phyloP scores from a whole-genome alignment of 2,797 vertebrate species.

The Tokudaia tokunoshimensis region DNA sequence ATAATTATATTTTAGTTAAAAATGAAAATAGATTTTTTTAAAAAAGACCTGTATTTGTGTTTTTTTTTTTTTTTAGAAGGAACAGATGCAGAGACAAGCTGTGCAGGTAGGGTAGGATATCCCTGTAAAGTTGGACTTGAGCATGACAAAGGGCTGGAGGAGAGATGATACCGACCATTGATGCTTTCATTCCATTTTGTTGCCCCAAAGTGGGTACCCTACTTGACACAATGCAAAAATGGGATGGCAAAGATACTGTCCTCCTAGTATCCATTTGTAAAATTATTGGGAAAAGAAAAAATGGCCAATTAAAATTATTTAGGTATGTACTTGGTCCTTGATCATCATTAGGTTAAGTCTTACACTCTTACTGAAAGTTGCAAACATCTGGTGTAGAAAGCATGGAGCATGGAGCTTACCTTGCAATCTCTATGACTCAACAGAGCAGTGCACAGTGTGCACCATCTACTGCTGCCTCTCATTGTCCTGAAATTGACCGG shows the following conservation, averaged over 20 bases:
- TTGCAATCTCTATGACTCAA: not conserved
- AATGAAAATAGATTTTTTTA: not conserved
- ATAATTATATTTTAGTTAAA: not conserved
- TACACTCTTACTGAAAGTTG: not conserved
- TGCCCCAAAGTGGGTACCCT: not conserved
- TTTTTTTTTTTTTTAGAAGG: not conserved
- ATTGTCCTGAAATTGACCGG: not conserved
- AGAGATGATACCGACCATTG: not conserved
- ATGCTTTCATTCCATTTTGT: not conserved
- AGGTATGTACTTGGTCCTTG: not conserved
- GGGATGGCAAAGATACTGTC: not conserved
- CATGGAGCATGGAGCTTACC: too few relatives aligned
- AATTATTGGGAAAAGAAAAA: not conserved
- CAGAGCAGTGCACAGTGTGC: not conserved
- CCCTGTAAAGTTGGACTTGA: not conserved
- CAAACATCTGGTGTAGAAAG: not conserved
- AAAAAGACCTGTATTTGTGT: not conserved
- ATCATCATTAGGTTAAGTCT: not conserved
- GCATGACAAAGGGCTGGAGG: not conserved
- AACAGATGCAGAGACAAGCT: not conserved
- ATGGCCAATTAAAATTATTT: not conserved
- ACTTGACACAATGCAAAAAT: not conserved
- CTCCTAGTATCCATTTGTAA: not conserved
- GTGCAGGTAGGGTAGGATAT: fast-evolving
- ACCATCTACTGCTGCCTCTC: not conserved